Evolutionary conservation across 2,888 invertebrate species (phyloP), one percentile per base, ranked within the genome.

Genomic region (Nemurella pictetii): DNA sequence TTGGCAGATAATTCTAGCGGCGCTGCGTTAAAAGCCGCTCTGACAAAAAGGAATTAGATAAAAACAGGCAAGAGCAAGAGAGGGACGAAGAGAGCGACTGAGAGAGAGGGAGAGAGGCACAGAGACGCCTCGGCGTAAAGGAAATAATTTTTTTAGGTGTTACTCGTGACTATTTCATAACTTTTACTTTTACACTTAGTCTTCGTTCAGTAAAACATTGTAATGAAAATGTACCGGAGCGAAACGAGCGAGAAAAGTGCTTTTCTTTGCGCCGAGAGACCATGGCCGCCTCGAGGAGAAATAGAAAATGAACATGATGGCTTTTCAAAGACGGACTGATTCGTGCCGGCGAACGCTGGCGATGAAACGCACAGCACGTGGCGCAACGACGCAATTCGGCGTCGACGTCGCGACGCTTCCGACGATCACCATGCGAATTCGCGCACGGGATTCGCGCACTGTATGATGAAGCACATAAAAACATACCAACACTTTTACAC

Each of bases 21-120:
- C 5, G 30, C 78, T 20, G 75, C 27, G 27, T 75, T 80, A n/a
- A 36, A 36, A 81, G 36, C 36, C 81, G 81, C 55, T 82, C 82
- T 35, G 80, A 36, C 80, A 81, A 81, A 81, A 81, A 81, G 80
- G 80, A 81, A 81, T 81, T 81, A 81, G 35, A 81, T 81, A 81
- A 81, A 81, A 81, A 81, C 80, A 81, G 35, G 29, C 15, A 20
- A 55, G 55, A 55, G 20, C 55, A 80, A 32, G 25, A 32, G 80
- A 81, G 36, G 2, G 27, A 28, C 7, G 7, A 75, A 27, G 26
- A 75, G 28, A 75, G 26, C 9, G 75, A 73, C 20, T 7, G 73
- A 73, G 73, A 25, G 25, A 73, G 20, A n/a, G 25, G 7, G 25
- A 3, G 20, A 73, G 28, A 75, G 12, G 28, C 74, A 9, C 3